Conservation (phyloP, 2,113 vertebrate species). For the Sphyrna mokarran region DNA sequence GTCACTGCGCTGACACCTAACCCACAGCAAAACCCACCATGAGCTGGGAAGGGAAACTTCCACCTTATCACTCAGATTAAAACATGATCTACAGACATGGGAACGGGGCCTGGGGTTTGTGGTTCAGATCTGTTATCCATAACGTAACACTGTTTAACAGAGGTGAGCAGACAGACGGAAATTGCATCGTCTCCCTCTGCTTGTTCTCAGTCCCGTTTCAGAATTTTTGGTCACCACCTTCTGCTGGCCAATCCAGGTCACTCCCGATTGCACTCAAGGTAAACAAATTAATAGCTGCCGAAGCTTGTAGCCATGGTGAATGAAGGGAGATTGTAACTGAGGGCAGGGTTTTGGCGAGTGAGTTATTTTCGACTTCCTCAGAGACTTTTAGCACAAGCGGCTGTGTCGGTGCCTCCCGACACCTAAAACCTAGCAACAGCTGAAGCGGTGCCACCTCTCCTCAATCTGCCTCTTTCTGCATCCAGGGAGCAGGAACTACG, state of each 20-base stretch:
- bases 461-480: background rate
- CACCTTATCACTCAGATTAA: background rate
- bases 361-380: background rate
- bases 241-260: background rate
- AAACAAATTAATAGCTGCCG: background rate
- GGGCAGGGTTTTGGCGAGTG: background rate
- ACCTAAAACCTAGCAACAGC: background rate
- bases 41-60: too few relatives aligned
- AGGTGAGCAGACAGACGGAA: background rate
- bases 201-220: background rate
- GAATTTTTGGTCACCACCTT: background rate
- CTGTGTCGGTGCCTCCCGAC: background rate
- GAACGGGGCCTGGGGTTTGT: background rate
- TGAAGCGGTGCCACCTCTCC: background rate
- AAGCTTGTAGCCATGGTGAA: background rate
- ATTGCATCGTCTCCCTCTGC: background rate
- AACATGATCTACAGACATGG: background rate
- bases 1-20: too few relatives aligned
- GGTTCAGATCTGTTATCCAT: background rate
- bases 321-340: background rate
- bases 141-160: background rate
- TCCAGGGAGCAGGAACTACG: background rate
- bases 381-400: background rate
- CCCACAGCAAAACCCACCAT: too few relatives aligned
- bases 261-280: background rate